A percentile compares a stretch with the other conserved stretches of the same genome.
Evolutionary conservation across 2,113 vertebrate genomes (phyloP).

Genomic region (Formicarius rufipectus): DNA sequence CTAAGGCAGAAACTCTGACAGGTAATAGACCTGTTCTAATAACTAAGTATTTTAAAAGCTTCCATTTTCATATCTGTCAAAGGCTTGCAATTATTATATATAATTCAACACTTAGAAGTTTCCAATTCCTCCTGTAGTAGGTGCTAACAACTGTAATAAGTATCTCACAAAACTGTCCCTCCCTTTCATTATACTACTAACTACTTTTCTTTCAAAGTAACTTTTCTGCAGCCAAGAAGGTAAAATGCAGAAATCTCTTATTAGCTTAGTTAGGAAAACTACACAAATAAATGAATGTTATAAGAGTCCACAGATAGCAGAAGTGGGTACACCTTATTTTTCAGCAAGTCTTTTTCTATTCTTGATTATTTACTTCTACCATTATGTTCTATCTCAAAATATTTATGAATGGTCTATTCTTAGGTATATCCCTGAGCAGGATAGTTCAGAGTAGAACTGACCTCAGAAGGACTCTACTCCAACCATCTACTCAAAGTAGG

Average conservation of each 20-base stretch:
- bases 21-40: not conserved
- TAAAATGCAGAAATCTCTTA: not conserved
- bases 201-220: not conserved
- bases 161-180: not conserved
- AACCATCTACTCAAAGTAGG: not conserved
- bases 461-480: not conserved
- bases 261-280: not conserved
- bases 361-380: not conserved
- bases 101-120: not conserved
- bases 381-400: not conserved
- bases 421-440: not conserved
- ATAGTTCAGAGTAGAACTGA: not conserved
- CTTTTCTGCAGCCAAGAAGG: not conserved
- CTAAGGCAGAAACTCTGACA: not conserved
- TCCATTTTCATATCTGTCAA: not conserved
- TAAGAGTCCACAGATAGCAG: not conserved
- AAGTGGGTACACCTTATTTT: not conserved
- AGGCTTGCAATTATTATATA: not conserved
- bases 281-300: not conserved
- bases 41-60: not conserved
- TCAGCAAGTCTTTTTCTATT: not conserved
- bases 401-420: accelerated
- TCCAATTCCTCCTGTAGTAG: not conserved
- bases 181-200: not conserved
- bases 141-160: not conserved